A percentile compares a stretch with the other conserved stretches of the same genome.
Conservation (phyloP, 2,113 vertebrate genomes). For the Platichthys stellatus region DNA sequence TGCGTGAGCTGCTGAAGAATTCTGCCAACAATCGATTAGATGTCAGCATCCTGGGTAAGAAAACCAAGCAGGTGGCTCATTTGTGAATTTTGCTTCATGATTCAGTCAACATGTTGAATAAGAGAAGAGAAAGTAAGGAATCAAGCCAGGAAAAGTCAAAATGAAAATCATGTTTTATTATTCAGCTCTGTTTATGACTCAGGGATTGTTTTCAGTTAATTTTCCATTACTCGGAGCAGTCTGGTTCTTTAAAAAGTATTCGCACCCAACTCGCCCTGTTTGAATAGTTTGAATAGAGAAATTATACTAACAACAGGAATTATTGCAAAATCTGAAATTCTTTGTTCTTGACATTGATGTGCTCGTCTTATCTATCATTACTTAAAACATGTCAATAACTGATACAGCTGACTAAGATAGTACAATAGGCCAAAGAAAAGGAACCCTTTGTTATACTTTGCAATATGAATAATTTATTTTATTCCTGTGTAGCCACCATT, state of each 20-base stretch:
- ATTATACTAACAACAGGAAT: neutral
- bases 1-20: slow-evolving; percentile 90
- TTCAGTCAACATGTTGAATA: slow-evolving; percentile 13
- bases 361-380: neutral
- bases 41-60: slow-evolving; percentile 90
- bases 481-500: slow-evolving; percentile 84
- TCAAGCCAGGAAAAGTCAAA: neutral
- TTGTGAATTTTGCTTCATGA: slow-evolving; percentile 12
- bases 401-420: neutral
- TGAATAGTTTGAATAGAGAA: neutral
- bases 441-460: neutral
- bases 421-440: neutral
- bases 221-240: no score
- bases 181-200: neutral
- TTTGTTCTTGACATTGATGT: no score
- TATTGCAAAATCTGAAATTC: neutral
- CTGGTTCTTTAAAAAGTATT: no score
- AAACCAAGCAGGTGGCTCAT: neutral
- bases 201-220: neutral
- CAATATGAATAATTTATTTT: slow-evolving; percentile 28
- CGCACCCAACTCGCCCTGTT: neutral
- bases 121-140: slow-evolving; percentile 1
- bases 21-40: slow-evolving; percentile 91
- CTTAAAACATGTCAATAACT: neutral
- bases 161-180: neutral